Percentiles rank a stretch among this genome's conserved stretches.
phyloP scores from a whole-genome alignment of 2,888 invertebrate genomes.

The Aspidapion aeneum region DNA sequence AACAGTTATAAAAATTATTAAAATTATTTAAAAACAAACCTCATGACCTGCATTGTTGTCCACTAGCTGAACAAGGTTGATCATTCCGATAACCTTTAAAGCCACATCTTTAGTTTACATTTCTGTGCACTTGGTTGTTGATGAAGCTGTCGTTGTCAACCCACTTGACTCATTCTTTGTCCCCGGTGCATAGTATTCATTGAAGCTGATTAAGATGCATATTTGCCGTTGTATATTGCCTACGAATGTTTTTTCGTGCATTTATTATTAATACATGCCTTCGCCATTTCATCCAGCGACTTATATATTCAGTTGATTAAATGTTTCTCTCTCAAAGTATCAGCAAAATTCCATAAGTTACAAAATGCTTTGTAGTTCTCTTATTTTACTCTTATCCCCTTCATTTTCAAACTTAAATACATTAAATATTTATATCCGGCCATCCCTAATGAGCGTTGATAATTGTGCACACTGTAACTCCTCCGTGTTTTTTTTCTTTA shows the following conservation, averaged over 20 bases:
- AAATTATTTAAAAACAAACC: not conserved
- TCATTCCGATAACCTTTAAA: too few species aligned
- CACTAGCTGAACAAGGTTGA: too few species aligned
- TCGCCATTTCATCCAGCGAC: not conserved
- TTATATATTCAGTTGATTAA: too few species aligned
- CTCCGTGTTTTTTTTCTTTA: constrained; percentile 5
- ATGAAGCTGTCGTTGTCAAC: too few species aligned
- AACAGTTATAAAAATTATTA: too few species aligned
- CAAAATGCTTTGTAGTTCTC: not conserved
- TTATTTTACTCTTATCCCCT: constrained; percentile 5
- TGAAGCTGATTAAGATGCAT: too few species aligned
- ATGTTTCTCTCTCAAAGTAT: not conserved
- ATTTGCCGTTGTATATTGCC: not conserved
- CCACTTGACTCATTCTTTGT: too few species aligned
- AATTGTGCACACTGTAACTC: constrained; percentile 6
- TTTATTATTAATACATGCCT: not conserved
- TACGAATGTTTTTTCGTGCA: not conserved
- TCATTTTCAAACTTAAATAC: constrained; percentile 3
- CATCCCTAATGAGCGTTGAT: constrained; percentile 3
- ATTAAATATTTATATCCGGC: constrained; percentile 4
- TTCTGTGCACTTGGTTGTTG: too few species aligned
- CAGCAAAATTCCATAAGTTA: not conserved
- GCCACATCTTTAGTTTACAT: too few species aligned
- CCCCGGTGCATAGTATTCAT: too few species aligned
- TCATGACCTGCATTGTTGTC: not conserved